phyloP scores from a whole-genome alignment of 2,113 vertebrate genomes.

The Hemiscyllium ocellatum region DNA sequence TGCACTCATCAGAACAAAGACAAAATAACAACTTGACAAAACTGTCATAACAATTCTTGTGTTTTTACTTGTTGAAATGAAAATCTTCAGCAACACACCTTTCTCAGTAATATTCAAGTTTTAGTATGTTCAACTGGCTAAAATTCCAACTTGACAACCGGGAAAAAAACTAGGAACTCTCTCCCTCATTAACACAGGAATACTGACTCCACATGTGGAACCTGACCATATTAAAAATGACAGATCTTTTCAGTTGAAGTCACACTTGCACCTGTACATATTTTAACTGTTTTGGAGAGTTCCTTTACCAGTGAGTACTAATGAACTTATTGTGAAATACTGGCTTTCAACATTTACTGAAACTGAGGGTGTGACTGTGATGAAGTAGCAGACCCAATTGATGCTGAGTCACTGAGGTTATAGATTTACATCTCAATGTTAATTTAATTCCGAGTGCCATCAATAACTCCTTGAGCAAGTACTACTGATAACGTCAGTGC shows the following conservation, averaged over 20 bases:
- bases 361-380: background rate
- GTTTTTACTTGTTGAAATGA: no score
- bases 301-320: background rate
- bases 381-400: background rate
- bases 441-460: background rate
- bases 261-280: background rate
- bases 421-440: background rate
- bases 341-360: background rate
- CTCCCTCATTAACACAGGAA: background rate
- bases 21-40: no score
- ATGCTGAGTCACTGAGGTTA: background rate
- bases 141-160: background rate
- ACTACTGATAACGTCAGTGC: conserved; percentile 1
- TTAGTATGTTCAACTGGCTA: background rate
- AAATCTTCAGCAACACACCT: no score
- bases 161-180: background rate
- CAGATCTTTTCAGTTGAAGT: background rate
- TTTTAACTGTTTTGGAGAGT: background rate
- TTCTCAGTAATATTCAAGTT: no score
- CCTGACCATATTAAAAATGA: no score
- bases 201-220: background rate
- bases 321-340: background rate
- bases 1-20: no score
- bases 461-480: background rate
- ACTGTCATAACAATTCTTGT: no score